Percentiles rank a stretch among this genome's conserved stretches.
Evolutionary conservation across 2,888 invertebrate species (phyloP).

Genomic region (Salticus scenicus): DNA sequence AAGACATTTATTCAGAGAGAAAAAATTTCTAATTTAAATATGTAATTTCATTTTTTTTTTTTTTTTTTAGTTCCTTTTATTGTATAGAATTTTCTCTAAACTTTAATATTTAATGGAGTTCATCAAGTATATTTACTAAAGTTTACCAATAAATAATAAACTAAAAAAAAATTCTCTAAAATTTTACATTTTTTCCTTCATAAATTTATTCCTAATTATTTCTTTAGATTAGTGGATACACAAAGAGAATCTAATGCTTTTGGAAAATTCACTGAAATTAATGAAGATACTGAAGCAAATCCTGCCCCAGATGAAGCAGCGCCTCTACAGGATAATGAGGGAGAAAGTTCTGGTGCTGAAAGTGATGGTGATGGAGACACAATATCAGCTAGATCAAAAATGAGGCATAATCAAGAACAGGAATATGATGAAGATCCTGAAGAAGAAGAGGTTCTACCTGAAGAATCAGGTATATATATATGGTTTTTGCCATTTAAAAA

Average conservation of each 20-base stretch:
- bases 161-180: background rate
- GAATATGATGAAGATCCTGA: constrained; percentile 72
- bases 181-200: too few species aligned
- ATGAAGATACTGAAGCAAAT: constrained; percentile 20
- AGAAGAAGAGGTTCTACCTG: constrained; percentile 58
- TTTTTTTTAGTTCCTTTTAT: too few species aligned
- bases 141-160: too few species aligned
- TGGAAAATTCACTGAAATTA: background rate
- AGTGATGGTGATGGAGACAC: constrained; percentile 71
- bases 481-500: background rate
- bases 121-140: too few species aligned
- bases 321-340: constrained; percentile 35
- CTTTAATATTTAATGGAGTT: too few species aligned
- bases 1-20: too few species aligned
- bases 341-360: constrained; percentile 62
- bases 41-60: too few species aligned
- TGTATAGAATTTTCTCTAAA: too few species aligned
- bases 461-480: constrained; percentile 52
- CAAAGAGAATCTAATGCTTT: background rate
- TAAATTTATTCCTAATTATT: too few species aligned
- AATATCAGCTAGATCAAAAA: constrained; percentile 58
- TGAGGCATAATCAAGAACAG: constrained; percentile 70
- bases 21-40: too few species aligned
- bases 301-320: background rate
- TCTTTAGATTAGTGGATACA: background rate